Percentiles rank a stretch among this genome's conserved stretches.
phyloP scores from a whole-genome alignment of 2,888 invertebrate genomes.

The Diploptera punctata region DNA sequence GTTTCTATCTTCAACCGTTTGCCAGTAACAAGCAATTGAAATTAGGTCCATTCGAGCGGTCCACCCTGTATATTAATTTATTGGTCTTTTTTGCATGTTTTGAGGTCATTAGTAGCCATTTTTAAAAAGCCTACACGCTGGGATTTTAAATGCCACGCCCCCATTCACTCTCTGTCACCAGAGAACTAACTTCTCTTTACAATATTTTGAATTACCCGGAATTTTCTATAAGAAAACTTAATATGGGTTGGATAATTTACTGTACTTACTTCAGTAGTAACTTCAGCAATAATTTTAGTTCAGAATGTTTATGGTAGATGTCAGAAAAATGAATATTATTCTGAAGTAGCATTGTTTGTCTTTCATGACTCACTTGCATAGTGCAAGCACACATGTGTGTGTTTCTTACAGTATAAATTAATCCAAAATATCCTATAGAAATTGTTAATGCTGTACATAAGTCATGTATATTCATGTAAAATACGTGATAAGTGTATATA shows the following conservation, averaged over 20 bases:
- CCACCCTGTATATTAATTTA: too few relatives aligned
- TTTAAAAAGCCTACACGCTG: too few relatives aligned
- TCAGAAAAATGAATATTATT: background rate
- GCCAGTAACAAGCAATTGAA: too few relatives aligned
- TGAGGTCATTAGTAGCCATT: too few relatives aligned
- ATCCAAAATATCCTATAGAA: background rate
- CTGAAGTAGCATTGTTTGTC: background rate
- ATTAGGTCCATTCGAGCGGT: too few relatives aligned
- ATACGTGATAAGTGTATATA: background rate
- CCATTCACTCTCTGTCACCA: background rate
- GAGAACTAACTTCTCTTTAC: background rate
- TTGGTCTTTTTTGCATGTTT: too few relatives aligned
- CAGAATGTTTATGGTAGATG: background rate
- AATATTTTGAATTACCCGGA: background rate
- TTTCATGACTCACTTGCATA: background rate
- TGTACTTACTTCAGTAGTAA: background rate
- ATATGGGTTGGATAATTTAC: background rate
- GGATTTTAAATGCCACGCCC: background rate
- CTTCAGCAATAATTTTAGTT: background rate
- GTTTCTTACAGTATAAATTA: background rate
- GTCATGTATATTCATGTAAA: background rate
- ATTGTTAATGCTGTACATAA: background rate
- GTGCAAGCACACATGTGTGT: background rate
- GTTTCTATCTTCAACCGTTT: too few relatives aligned
- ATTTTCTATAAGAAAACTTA: background rate